These are phyloP conservation scores for Palythoa grandis DNA, from an alignment of 92 coral and sea anemone genomes.

Conservation along the genomic window DNA sequence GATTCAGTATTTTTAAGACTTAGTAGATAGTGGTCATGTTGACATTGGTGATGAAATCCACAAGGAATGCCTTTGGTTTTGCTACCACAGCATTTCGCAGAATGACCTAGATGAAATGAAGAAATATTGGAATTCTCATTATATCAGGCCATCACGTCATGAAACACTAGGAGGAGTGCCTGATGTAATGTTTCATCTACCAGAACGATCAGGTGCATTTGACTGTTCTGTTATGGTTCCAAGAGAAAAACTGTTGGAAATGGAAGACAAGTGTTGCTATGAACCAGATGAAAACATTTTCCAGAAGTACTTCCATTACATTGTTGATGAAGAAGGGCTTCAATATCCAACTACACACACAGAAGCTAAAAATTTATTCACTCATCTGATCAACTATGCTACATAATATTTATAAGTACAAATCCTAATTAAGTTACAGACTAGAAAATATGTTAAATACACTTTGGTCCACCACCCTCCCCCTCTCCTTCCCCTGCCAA, in stretches of 20 bases:
- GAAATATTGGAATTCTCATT: too few relatives aligned
- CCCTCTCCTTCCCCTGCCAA: too few relatives aligned
- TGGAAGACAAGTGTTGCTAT: constrained; percentile 48
- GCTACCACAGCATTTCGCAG: constrained; percentile 41
- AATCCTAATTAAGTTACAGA: too few relatives aligned
- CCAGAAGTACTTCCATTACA: constrained; percentile 67
- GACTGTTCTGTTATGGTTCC: constrained; percentile 61
- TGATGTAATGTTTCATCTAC: constrained; percentile 42
- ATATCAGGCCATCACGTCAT: too few relatives aligned
- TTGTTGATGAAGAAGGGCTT: constrained; percentile 61
- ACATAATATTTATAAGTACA: not conserved
- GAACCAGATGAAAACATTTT: constrained; percentile 52
- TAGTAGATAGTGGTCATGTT: constrained; percentile 55
- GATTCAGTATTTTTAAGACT: constrained; percentile 56
- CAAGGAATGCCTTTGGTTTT: constrained; percentile 63
- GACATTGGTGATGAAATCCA: constrained; percentile 50
- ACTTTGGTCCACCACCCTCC: too few relatives aligned
- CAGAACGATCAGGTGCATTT: constrained; percentile 55
- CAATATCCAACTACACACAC: constrained; percentile 57
- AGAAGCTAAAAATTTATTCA: constrained; percentile 52
- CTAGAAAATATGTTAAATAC: too few relatives aligned
- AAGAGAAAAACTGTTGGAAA: constrained; percentile 50
- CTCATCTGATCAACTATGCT: constrained; percentile 36
- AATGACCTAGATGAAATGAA: too few relatives aligned
- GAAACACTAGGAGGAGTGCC: constrained; percentile 53